Conservation (phyloP, 2,888 invertebrate species). For the Lasiommata megera region DNA sequence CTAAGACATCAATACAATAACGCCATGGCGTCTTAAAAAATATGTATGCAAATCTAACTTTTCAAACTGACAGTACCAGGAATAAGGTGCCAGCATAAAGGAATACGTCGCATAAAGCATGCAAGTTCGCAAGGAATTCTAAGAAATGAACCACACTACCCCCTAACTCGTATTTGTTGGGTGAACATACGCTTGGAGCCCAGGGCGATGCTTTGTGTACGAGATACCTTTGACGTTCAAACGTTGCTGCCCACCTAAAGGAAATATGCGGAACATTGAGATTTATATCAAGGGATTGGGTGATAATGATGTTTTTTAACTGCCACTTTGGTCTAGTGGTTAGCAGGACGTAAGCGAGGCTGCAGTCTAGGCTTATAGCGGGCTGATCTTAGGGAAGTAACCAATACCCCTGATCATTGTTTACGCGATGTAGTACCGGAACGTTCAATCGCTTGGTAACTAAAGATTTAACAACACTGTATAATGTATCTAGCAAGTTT, state of each 20-base stretch:
- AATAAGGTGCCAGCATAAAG: neutral
- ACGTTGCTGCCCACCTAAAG: neutral
- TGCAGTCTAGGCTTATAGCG: too few species aligned
- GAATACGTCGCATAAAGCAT: neutral
- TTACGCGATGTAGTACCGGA: too few species aligned
- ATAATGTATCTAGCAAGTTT: too few species aligned
- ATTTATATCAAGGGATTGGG: too few species aligned
- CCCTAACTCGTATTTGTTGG: neutral
- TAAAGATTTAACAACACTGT: too few species aligned
- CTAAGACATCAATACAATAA: neutral
- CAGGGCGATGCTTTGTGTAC: neutral
- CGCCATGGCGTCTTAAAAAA: neutral
- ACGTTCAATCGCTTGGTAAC: too few species aligned
- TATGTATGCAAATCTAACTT: neutral
- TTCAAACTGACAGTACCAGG: neutral
- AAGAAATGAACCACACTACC: neutral
- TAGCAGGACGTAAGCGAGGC: too few species aligned
- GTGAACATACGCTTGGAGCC: neutral
- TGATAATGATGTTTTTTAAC: too few species aligned
- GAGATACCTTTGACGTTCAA: conserved; percentile 2
- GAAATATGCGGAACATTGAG: too few species aligned
- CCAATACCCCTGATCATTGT: too few species aligned
- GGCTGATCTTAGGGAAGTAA: too few species aligned
- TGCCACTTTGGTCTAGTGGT: too few species aligned
- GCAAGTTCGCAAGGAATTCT: neutral